phyloP scores from a whole-genome alignment of 2,113 vertebrate genomes.

The Psilopsiagon aymara region DNA sequence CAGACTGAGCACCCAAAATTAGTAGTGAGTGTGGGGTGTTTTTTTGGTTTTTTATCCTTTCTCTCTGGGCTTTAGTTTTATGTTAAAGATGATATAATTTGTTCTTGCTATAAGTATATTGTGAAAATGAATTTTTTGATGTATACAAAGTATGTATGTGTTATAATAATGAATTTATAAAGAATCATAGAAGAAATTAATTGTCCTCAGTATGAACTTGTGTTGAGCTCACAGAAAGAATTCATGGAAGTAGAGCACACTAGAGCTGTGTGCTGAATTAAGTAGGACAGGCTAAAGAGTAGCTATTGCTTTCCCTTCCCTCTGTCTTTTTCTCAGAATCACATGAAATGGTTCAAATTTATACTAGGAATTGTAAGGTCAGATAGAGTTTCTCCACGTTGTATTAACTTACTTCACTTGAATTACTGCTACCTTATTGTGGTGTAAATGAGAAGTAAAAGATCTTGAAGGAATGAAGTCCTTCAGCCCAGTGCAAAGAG shows the following conservation, averaged over 20 bases:
- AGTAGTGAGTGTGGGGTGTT: not conserved
- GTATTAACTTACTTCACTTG: not conserved
- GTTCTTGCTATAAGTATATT: not conserved
- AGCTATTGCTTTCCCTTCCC: not conserved
- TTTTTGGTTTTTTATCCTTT: not conserved
- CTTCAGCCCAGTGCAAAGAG: not conserved
- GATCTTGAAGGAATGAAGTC: not conserved
- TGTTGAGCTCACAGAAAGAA: not conserved
- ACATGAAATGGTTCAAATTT: not conserved
- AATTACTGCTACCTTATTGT: not conserved
- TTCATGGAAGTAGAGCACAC: not conserved
- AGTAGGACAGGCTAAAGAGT: not conserved
- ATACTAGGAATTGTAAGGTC: not conserved
- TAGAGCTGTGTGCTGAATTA: not conserved
- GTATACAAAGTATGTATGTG: not conserved
- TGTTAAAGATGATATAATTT: not conserved
- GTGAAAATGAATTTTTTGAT: not conserved
- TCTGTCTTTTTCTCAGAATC: not conserved
- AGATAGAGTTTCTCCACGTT: rapidly evolving
- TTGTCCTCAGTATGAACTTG: not conserved
- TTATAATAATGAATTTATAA: not conserved
- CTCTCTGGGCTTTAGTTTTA: not conserved
- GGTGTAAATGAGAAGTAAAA: not conserved
- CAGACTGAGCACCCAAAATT: not conserved
- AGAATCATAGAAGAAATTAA: not conserved